These are phyloP conservation scores for Nomada goodeniana DNA, from an alignment of 2,888 invertebrate genomes.

Conservation along the genomic window DNA sequence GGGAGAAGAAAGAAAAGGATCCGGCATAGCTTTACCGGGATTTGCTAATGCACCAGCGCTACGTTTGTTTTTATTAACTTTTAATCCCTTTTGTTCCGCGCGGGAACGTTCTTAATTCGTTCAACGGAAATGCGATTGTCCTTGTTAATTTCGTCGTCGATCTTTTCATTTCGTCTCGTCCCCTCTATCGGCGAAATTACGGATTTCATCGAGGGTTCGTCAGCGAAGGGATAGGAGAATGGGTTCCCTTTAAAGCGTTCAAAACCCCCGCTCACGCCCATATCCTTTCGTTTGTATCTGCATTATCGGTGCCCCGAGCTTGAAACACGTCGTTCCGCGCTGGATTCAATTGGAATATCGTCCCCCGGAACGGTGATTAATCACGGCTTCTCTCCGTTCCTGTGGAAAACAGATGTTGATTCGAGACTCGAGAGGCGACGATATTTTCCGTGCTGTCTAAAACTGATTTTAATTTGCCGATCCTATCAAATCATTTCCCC, in stretches of 20 bases:
- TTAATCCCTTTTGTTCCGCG: constrained; percentile 59
- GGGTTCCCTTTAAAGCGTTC: constrained; percentile 5
- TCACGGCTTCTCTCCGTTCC: background rate
- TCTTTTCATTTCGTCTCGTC: constrained; percentile 3
- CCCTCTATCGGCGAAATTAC: constrained; percentile 33
- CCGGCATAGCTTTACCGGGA: constrained; percentile 62
- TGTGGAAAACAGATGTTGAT: background rate
- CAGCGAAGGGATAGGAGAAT: background rate
- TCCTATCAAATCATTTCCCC: background rate
- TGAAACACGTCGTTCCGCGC: background rate
- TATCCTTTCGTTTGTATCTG: background rate
- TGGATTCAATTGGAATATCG: background rate
- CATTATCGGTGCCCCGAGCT: background rate
- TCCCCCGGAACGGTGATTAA: background rate
- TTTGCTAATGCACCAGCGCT: constrained; percentile 64
- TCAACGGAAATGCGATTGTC: constrained; percentile 32
- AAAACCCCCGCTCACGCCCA: background rate
- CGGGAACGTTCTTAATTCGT: constrained; percentile 46
- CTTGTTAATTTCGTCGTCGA: constrained; percentile 21
- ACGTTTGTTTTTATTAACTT: constrained; percentile 68
- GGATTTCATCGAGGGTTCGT: constrained; percentile 16
- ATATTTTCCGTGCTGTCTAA: background rate
- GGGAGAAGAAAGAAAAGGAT: constrained; percentile 30
- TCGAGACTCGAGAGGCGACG: background rate
- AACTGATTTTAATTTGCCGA: background rate